These are phyloP conservation scores for Phyllopteryx taeniolatus DNA, from an alignment of 2,113 vertebrate species.

Conservation along the genomic window DNA sequence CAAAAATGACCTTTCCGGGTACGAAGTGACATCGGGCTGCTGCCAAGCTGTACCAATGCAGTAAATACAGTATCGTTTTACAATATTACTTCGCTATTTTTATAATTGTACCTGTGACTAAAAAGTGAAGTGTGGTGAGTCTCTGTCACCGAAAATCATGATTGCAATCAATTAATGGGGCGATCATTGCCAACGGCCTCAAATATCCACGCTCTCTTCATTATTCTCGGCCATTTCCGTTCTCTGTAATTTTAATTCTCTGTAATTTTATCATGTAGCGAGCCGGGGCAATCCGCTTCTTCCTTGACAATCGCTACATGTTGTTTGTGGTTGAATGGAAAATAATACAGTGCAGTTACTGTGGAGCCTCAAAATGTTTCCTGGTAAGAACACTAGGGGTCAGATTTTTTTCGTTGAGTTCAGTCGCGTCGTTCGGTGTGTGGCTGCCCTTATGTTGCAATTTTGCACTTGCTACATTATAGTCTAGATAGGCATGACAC, in stretches of 20 bases:
- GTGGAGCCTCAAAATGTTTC: neutral
- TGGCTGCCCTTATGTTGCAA: neutral
- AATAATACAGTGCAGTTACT: neutral
- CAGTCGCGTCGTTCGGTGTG: neutral
- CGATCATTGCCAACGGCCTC: neutral
- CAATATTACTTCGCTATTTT: neutral
- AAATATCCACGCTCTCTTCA: neutral
- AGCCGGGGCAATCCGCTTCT: too few relatives aligned
- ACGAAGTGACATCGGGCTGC: neutral
- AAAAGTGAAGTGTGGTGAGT: neutral
- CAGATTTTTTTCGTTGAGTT: neutral
- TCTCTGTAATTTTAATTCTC: neutral
- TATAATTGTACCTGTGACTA: neutral
- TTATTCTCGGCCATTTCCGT: neutral
- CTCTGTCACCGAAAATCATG: neutral
- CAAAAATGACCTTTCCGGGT: neutral
- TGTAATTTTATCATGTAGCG: too few relatives aligned
- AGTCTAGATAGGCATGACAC: slow-evolving; percentile 29
- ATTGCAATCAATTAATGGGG: neutral
- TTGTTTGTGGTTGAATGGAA: too few relatives aligned
- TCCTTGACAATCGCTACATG: too few relatives aligned
- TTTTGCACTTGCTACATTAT: slow-evolving; percentile 7
- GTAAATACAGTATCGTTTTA: neutral
- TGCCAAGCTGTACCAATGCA: neutral
- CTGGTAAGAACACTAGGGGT: neutral